Conservation (phyloP, 2,888 invertebrate genomes). For the Balanococcus diminutus region DNA sequence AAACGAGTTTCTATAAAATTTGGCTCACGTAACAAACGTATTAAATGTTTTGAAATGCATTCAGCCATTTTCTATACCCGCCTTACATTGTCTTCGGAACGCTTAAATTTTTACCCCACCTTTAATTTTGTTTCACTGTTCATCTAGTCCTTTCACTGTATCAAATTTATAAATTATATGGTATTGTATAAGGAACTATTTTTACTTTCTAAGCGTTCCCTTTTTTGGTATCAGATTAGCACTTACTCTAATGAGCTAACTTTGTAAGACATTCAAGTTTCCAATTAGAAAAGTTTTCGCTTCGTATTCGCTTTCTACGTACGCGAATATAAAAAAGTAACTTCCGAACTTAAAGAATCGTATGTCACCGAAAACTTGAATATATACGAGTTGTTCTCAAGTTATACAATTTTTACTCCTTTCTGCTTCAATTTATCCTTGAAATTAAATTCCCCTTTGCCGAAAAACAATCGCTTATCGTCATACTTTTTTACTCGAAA, state of each 20-base stretch:
- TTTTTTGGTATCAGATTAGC: slow-evolving; percentile 16
- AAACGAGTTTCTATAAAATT: background rate
- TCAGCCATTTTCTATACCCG: background rate
- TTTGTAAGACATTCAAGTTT: slow-evolving; percentile 8
- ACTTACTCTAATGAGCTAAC: slow-evolving; percentile 31
- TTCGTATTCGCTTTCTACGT: slow-evolving; percentile 27
- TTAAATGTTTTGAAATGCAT: background rate
- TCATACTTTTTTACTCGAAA: background rate
- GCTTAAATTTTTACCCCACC: background rate
- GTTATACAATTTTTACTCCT: background rate
- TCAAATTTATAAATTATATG: slow-evolving; percentile 8
- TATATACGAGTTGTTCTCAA: slow-evolving; percentile 19
- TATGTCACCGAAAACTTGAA: slow-evolving; percentile 18
- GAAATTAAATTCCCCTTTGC: background rate
- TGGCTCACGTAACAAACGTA: slow-evolving; percentile 7
- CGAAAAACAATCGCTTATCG: background rate
- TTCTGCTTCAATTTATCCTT: background rate
- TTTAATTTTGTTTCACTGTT: background rate
- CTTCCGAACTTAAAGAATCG: slow-evolving; percentile 23
- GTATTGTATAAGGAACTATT: background rate
- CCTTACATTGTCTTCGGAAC: background rate
- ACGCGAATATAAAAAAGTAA: slow-evolving; percentile 15
- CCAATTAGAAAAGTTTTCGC: background rate
- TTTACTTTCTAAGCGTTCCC: slow-evolving; percentile 1
- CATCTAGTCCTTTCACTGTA: background rate